Conservation (phyloP, 2,113 vertebrate species). For the Orcinus orca region DNA sequence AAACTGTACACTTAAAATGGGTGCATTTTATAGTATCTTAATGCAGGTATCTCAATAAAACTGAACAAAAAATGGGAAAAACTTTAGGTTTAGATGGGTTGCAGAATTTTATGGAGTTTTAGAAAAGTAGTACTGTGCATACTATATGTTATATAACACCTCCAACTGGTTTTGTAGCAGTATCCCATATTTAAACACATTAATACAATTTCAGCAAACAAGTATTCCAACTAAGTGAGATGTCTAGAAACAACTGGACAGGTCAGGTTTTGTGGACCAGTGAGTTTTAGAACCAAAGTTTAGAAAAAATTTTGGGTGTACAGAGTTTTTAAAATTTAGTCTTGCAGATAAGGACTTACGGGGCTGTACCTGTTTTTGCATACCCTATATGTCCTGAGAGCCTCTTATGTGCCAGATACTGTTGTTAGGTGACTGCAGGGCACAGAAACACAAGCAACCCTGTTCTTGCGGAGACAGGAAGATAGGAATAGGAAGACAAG, state of each 20-base stretch:
- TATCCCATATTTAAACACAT: background rate
- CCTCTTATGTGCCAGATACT: background rate
- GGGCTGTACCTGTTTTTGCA: background rate
- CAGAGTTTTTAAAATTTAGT: background rate
- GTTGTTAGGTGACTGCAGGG: background rate
- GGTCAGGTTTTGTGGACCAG: background rate
- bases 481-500: background rate
- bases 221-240: background rate
- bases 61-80: background rate
- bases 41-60: background rate
- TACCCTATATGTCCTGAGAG: background rate
- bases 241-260: background rate
- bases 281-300: conserved; percentile 25
- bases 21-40: background rate
- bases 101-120: conserved; percentile 31
- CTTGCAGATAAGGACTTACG: background rate
- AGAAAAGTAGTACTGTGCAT: background rate
- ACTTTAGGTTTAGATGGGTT: background rate
- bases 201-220: background rate
- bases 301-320: background rate
- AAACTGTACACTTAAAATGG: background rate
- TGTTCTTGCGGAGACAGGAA: background rate
- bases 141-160: background rate
- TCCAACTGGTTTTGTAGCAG: background rate
- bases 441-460: background rate